Conservation (phyloP, 2,888 invertebrate species). For the Pollenia angustigena region DNA sequence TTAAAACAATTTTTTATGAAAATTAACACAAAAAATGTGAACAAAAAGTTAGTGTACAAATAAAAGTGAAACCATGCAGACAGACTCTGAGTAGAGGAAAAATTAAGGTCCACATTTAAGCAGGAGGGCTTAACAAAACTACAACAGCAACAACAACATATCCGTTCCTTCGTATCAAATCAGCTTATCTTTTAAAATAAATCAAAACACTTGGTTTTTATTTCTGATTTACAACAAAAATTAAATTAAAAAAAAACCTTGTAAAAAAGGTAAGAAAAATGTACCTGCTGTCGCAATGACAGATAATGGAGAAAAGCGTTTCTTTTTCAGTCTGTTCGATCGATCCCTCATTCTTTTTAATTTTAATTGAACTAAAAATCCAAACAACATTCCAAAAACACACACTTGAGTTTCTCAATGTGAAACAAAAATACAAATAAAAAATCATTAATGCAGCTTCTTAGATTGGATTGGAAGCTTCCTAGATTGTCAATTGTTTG, state of each 20-base stretch:
- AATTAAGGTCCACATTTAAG: neutral
- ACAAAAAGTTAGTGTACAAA: neutral
- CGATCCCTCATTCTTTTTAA: slow-evolving; percentile 11
- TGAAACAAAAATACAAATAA: too few species aligned
- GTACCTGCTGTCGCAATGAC: slow-evolving; percentile 64
- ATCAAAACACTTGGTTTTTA: slow-evolving; percentile 66
- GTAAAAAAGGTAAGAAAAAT: slow-evolving; percentile 26
- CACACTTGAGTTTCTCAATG: neutral
- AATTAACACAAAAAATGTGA: slow-evolving; percentile 24
- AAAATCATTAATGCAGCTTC: slow-evolving; percentile 49
- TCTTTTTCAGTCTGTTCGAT: neutral
- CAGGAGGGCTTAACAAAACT: slow-evolving; percentile 10
- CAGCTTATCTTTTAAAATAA: slow-evolving; percentile 67
- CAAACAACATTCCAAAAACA: slow-evolving; percentile 41
- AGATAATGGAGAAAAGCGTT: slow-evolving; percentile 35
- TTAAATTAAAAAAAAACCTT: neutral
- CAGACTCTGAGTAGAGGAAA: neutral
- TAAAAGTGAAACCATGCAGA: neutral
- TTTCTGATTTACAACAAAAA: slow-evolving; percentile 45
- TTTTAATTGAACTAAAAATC: slow-evolving; percentile 47
- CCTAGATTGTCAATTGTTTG: slow-evolving; percentile 74
- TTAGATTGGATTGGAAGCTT: slow-evolving; percentile 53
- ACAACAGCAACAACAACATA: slow-evolving; percentile 35
- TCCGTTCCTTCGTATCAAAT: slow-evolving; percentile 55
- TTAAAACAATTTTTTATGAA: slow-evolving; percentile 56